phyloP scores from a whole-genome alignment of 2,113 vertebrate species.

The Acrocephalus kingi region DNA sequence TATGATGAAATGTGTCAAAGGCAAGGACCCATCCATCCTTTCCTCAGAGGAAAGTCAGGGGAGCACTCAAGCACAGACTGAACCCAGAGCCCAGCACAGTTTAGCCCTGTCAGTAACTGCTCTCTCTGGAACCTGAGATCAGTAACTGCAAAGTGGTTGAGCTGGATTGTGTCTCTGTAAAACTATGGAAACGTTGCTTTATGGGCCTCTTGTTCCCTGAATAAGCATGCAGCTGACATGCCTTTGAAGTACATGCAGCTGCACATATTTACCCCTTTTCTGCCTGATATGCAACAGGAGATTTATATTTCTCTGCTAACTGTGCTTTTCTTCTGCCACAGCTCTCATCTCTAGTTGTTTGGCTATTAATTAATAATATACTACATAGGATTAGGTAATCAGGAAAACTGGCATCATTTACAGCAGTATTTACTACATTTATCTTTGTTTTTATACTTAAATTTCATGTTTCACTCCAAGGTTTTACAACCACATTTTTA shows the following conservation, averaged over 20 bases:
- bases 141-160: not conserved
- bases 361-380: constrained; percentile 26
- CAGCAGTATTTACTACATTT: constrained; percentile 13
- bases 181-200: not conserved
- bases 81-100: not conserved
- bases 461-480: constrained; percentile 65
- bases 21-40: not conserved
- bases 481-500: constrained; percentile 61
- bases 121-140: not conserved
- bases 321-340: not conserved
- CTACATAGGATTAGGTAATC: constrained; percentile 34
- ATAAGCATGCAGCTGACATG: not conserved
- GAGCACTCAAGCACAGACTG: accelerated
- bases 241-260: constrained; percentile 44
- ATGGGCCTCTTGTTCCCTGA: not conserved
- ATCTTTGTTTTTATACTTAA: constrained; percentile 45
- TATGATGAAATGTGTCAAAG: accelerated
- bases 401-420: not conserved
- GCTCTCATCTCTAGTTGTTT: not conserved
- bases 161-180: not conserved
- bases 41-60: not conserved
- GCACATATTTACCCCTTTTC: constrained; percentile 31
- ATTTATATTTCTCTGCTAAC: constrained; percentile 37
- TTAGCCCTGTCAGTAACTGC: not conserved
- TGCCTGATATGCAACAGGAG: not conserved